A percentile compares a stretch with the other conserved stretches of the same genome.
phyloP scores from a whole-genome alignment of 2,797 vertebrate species.

The Tamandua tetradactyla region DNA sequence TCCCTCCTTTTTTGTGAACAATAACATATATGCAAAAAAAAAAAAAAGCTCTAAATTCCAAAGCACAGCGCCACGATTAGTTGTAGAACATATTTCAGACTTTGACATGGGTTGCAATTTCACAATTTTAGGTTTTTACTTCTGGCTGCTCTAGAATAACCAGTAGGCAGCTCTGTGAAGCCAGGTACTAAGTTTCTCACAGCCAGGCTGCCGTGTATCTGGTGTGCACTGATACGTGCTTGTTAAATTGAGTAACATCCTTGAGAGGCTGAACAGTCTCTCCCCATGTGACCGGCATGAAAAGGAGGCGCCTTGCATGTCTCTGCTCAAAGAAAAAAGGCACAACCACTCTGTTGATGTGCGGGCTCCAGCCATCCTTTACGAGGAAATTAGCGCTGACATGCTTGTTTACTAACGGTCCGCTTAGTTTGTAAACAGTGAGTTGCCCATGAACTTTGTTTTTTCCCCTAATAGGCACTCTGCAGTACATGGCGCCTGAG shows the following conservation, averaged over 20 bases:
- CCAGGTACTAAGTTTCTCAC: neutral
- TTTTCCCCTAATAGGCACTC: conserved; percentile 82
- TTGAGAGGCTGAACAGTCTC: neutral
- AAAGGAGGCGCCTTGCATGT: neutral
- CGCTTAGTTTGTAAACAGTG: neutral
- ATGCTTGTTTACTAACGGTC: neutral
- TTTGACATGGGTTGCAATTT: too few relatives aligned
- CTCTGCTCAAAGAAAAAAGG: conserved; percentile 39
- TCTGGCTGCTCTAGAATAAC: too few relatives aligned
- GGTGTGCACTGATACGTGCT: neutral
- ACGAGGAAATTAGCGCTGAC: neutral
- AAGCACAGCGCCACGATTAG: too few relatives aligned
- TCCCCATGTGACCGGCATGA: neutral
- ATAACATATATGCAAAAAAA: too few relatives aligned
- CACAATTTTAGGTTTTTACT: too few relatives aligned
- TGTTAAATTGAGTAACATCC: neutral
- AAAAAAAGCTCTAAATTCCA: too few relatives aligned
- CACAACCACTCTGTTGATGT: neutral
- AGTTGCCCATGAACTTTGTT: neutral
- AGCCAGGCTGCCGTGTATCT: neutral
- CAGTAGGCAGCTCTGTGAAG: too few relatives aligned
- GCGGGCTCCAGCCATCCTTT: neutral
- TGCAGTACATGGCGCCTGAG: conserved; percentile 90
- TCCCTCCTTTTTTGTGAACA: too few relatives aligned
- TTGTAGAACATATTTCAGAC: too few relatives aligned